phyloP scores from a whole-genome alignment of 1,140 invertebrate genomes.

The Bilobella aurantiaca region DNA sequence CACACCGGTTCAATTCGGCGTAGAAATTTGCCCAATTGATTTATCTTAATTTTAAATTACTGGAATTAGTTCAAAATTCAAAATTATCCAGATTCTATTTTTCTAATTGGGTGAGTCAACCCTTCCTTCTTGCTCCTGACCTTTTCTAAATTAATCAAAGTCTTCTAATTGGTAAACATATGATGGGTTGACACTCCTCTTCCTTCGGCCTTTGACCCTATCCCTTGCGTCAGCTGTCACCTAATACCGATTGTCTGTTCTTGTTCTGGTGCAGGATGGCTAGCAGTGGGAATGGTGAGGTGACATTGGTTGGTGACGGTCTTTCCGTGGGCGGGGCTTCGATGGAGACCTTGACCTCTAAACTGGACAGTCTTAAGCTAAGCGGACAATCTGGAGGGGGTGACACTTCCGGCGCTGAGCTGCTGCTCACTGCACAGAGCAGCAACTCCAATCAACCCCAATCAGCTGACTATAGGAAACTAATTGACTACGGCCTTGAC shows the following conservation, averaged over 20 bases:
- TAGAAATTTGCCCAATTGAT: neutral
- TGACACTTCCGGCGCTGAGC: no score
- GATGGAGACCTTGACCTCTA: neutral
- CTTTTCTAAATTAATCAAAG: no score
- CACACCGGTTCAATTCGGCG: slow-evolving; percentile 27
- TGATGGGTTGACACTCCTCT: neutral
- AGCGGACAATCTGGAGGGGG: no score
- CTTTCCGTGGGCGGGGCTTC: neutral
- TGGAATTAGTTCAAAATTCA: slow-evolving; percentile 31
- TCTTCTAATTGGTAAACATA: slow-evolving; percentile 22
- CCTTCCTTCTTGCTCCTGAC: no score
- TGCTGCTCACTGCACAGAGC: no score
- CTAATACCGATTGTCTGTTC: slow-evolving; percentile 2
- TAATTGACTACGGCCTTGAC: slow-evolving; percentile 51
- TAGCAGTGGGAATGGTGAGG: slow-evolving; percentile 7
- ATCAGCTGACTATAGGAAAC: slow-evolving; percentile 29
- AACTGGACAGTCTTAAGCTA: neutral
- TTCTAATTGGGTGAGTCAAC: neutral
- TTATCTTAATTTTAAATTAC: slow-evolving; percentile 22
- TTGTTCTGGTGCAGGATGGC: neutral
- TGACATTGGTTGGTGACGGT: neutral
- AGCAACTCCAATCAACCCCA: no score
- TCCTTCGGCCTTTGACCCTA: neutral
- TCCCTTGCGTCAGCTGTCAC: neutral
- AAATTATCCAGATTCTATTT: slow-evolving; percentile 27